Evolutionary conservation across 92 coral and sea anemone species (phyloP), one percentile per base, ranked within the genome.

Genomic region (Paramuricea clavata): DNA sequence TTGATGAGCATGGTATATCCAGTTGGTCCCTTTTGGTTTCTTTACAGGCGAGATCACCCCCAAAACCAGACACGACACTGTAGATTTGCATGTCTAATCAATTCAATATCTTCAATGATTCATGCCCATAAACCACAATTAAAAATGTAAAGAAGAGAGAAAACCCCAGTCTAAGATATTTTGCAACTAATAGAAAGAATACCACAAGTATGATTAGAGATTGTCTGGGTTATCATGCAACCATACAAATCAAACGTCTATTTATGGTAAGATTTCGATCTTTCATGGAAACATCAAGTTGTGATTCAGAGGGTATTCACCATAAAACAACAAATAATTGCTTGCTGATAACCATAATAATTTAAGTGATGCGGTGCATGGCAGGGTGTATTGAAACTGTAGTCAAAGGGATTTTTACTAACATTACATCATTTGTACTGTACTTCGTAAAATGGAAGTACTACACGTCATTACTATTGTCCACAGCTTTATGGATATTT

Each of bases 31-130:
- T 17, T 23, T 54, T 23, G 19, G 11, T 54, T 65, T 28, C 23
- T 7, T 31, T 28, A 25, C 72, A 65, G 72, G 5, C 72, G 1
- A 28, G 72, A 30, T 65, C 28, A 28, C 13, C n/a, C 1, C 62
- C n/a, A 28, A 60, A 60, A 26, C 68, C 68, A 60, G 68, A 60
- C 72, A 13, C 35, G 22, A 74, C 39, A 54, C 67, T 54, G n/a
- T 49, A 11, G 68, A 76, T 76, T 76, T 76, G 67, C 82, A 49
- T 76, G 82, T 28, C 44, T 76, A 76, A 76, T 76, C 67, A 33
- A 50, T 19, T 49, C 12, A 76, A 60, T 52, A 27, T 27, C 22
- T 49, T 74, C 52, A 49, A 76, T 33, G 43, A 76, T 76, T 76
- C 41, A 76, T 76, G 39, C n/a, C 17, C 39, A 21, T n/a, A 31